These are phyloP conservation scores for Hipposideros armiger DNA, from an alignment of 2,113 vertebrate species.

Conservation along the genomic window DNA sequence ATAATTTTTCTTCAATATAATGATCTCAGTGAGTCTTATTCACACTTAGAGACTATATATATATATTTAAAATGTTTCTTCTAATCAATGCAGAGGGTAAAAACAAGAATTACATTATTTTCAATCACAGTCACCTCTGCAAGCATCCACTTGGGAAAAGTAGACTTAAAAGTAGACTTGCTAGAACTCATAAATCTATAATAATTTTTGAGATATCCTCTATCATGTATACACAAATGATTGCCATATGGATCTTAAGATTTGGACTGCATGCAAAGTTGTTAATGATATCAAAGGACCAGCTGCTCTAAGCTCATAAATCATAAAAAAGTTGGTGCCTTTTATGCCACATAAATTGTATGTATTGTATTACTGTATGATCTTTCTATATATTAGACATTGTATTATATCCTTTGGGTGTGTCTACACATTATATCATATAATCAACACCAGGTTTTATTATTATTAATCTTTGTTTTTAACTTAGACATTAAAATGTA, in stretches of 20 bases:
- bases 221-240: neutral
- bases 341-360: neutral
- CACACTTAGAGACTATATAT: neutral
- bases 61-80: conserved; percentile 12
- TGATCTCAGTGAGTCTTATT: conserved; percentile 6
- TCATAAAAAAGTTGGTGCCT: conserved; percentile 12
- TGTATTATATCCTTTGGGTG: neutral
- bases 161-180: neutral
- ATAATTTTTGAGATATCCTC: neutral
- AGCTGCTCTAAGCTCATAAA: conserved; percentile 15
- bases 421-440: neutral
- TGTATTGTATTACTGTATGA: neutral
- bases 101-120: conserved; percentile 24
- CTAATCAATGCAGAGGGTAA: neutral
- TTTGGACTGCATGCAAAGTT: neutral
- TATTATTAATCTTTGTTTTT: neutral
- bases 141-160: neutral
- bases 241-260: neutral
- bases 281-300: conserved; percentile 48
- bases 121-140: neutral
- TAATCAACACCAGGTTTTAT: conserved; percentile 13
- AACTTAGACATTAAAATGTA: neutral
- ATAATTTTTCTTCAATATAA: conserved; percentile 8
- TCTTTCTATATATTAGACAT: conserved; percentile 9
- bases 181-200: neutral